Evolutionary conservation across 35 echinoderm and acorn worm species (phyloP).

Genomic region (Apostichopus parvimensis): DNA sequence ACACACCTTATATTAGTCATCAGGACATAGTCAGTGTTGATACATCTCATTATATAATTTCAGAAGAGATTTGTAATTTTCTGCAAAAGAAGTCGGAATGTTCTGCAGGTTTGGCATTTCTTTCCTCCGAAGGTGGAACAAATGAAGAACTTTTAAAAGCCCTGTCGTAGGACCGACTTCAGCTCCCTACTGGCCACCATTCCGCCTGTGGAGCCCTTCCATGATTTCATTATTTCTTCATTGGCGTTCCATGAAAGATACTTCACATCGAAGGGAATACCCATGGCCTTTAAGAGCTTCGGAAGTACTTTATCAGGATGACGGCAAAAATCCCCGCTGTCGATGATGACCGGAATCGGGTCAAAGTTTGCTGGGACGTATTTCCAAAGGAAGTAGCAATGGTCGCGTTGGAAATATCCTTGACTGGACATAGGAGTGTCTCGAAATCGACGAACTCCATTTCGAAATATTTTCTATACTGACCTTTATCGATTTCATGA

Average conservation of each 20-base stretch:
- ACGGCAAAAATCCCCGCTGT: not conserved
- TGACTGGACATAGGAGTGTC: not conserved
- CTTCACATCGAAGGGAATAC: not conserved
- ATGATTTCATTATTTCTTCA: conserved; percentile 15
- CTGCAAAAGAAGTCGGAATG: not conserved
- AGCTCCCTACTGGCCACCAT: not conserved
- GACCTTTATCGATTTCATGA: not conserved
- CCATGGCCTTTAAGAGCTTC: not conserved
- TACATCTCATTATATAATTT: conserved; percentile 11
- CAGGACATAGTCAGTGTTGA: not conserved
- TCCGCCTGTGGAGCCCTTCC: conserved; percentile 6
- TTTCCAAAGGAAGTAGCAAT: not conserved
- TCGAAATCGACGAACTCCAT: not conserved
- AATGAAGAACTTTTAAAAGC: conserved; percentile 32
- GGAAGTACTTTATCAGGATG: not conserved
- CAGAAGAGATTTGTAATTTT: not conserved
- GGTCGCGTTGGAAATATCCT: conserved; percentile 29
- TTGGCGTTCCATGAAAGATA: not conserved
- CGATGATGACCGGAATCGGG: conserved; percentile 6
- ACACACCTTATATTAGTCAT: not conserved
- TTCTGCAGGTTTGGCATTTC: conserved; percentile 26
- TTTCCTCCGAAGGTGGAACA: not conserved
- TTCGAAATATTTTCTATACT: conserved; percentile 10
- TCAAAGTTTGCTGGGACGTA: not conserved
- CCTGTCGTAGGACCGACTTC: not conserved